Percentiles rank a stretch among this genome's conserved stretches.
phyloP scores from a whole-genome alignment of 2,113 vertebrate genomes.

The Leucopsar rothschildi region DNA sequence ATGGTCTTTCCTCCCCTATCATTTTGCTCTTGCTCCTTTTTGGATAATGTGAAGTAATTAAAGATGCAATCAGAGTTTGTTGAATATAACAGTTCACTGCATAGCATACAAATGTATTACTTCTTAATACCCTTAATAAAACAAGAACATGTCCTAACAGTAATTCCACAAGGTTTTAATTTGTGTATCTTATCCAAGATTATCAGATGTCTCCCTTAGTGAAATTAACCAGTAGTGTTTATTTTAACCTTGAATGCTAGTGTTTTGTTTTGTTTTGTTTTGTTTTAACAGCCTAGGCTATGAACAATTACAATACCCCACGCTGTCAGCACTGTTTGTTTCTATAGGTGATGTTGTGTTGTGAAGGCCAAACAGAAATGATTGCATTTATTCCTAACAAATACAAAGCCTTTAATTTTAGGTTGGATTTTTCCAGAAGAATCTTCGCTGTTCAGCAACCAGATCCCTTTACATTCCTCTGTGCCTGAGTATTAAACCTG shows the following conservation, averaged over 20 bases:
- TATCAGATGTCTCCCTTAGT: neutral
- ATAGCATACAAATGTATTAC: neutral
- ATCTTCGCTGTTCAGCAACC: neutral
- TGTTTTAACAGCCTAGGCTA: neutral
- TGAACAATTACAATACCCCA: neutral
- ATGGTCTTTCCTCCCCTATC: neutral
- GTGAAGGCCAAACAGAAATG: neutral
- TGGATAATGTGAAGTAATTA: neutral
- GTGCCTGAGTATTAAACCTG: neutral
- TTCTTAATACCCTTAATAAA: neutral
- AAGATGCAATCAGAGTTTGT: neutral
- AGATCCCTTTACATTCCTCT: neutral
- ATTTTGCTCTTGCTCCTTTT: neutral
- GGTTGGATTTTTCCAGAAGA: neutral
- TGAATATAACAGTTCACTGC: neutral
- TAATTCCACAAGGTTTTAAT: neutral
- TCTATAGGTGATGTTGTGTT: neutral
- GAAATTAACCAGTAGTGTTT: neutral
- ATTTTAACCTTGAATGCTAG: neutral
- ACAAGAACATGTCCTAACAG: neutral
- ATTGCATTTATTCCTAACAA: neutral
- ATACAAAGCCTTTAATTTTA: neutral
- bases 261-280: neutral
- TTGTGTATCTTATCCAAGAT: neutral
- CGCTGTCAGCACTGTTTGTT: neutral